A percentile compares a stretch with the other conserved stretches of the same genome.
Conservation (phyloP, 2,888 invertebrate species). For the Onchidella celtica region DNA sequence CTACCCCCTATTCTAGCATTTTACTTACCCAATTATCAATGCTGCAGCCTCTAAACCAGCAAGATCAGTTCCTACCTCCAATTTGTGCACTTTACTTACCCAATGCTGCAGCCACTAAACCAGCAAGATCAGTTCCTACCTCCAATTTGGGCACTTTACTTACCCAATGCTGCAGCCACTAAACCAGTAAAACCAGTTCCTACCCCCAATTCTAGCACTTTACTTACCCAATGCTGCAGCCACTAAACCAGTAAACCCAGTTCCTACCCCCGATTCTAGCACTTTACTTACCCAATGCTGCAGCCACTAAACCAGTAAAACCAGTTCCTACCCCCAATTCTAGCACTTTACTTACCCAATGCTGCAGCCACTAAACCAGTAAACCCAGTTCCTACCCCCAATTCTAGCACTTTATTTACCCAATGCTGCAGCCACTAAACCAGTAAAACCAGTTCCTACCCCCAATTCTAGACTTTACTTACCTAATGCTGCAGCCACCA, state of each 20-base stretch:
- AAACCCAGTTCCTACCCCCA: too few relatives aligned
- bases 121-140: constrained; percentile 78
- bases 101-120: constrained; percentile 73
- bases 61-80: constrained; percentile 79
- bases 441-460: constrained; percentile 78
- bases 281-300: too few relatives aligned
- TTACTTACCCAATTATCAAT: constrained; percentile 74
- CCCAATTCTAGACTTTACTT: constrained; percentile 27
- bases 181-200: constrained; percentile 79
- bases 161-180: constrained; percentile 74
- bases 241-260: constrained; percentile 77
- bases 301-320: too few relatives aligned
- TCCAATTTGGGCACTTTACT: constrained; percentile 3
- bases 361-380: too few relatives aligned
- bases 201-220: constrained; percentile 77
- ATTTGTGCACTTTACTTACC: constrained; percentile 75
- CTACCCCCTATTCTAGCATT: constrained; percentile 58
- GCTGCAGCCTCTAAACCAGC: constrained; percentile 75
- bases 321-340: too few relatives aligned
- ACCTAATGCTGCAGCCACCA: constrained; percentile 75
- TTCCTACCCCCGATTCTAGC: constrained; percentile 66
- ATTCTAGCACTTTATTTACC: constrained; percentile 69
- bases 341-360: too few relatives aligned
- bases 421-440: constrained; percentile 73
- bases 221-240: constrained; percentile 73